Evolutionary conservation across 1,140 invertebrate genomes (phyloP).

Genomic region (Formica selysi): DNA sequence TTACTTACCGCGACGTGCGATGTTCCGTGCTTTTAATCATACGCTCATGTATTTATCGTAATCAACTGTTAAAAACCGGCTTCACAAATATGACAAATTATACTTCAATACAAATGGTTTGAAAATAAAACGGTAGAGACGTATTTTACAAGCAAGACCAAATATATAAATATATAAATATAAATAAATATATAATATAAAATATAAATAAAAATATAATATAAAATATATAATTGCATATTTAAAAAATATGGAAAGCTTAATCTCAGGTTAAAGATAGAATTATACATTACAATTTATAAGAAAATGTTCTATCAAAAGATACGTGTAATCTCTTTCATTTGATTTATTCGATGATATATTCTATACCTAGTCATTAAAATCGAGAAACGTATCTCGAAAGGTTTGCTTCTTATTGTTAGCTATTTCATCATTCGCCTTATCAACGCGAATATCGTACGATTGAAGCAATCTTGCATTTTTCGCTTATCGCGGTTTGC

Average conservation of each 20-base stretch:
- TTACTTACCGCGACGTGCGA: slow-evolving; percentile 29
- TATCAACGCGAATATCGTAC: slow-evolving; percentile 3
- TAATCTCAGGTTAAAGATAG: not conserved
- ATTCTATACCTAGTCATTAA: not conserved
- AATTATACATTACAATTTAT: not conserved
- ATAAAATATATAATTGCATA: not conserved
- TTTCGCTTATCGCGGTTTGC: not conserved
- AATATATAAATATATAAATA: too few species aligned
- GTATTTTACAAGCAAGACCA: not conserved
- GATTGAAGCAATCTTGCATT: not conserved
- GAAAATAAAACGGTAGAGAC: not conserved
- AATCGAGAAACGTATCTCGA: not conserved
- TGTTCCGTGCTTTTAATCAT: slow-evolving; percentile 30
- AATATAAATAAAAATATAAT: not conserved
- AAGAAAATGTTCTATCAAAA: slow-evolving; percentile 8
- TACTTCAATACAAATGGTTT: not conserved
- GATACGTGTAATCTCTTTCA: not conserved
- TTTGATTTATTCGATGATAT: not conserved
- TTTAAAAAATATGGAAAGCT: not conserved
- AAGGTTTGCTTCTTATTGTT: slow-evolving; percentile 15
- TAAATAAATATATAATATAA: not conserved
- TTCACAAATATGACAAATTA: slow-evolving; percentile 23
- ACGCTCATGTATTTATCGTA: slow-evolving; percentile 56
- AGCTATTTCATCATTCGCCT: not conserved
- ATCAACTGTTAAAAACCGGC: slow-evolving; percentile 46